Conservation (phyloP, 2,888 invertebrate species). For the Plusia festucae region DNA sequence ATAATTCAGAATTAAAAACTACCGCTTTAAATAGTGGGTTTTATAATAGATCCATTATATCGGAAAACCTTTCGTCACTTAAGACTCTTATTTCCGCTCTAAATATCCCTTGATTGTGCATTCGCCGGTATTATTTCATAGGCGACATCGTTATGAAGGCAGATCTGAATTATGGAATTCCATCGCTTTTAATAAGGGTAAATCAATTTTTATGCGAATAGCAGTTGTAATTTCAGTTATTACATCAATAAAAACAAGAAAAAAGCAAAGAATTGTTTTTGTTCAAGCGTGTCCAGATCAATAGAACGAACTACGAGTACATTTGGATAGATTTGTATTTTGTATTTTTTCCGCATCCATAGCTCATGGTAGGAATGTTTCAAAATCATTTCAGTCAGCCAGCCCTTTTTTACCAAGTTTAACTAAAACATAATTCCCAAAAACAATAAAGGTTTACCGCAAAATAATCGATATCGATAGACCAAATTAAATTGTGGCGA, state of each 20-base stretch:
- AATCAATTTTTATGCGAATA: neutral
- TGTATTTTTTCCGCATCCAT: too few relatives aligned
- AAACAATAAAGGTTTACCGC: neutral
- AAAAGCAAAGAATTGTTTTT: too few relatives aligned
- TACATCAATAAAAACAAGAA: neutral
- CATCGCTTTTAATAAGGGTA: neutral
- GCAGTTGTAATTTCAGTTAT: neutral
- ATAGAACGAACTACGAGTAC: too few relatives aligned
- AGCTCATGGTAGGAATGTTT: too few relatives aligned
- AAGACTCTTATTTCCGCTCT: constrained; percentile 55
- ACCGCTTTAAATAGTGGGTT: constrained; percentile 47
- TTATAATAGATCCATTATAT: constrained; percentile 67
- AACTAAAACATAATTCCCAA: neutral
- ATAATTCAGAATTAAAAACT: too few relatives aligned
- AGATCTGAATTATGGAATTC: constrained; percentile 19
- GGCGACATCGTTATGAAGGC: constrained; percentile 27
- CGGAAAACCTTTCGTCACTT: constrained; percentile 71
- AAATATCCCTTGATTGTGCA: constrained; percentile 63
- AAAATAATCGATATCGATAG: neutral
- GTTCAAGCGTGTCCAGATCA: too few relatives aligned
- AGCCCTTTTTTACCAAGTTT: neutral
- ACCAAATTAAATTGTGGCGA: neutral
- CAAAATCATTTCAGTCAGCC: too few relatives aligned
- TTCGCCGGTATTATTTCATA: constrained; percentile 40
- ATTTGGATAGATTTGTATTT: too few relatives aligned